Evolutionary conservation across 2,797 vertebrate species (phyloP).

Genomic region (Poliocrania exsul): DNA sequence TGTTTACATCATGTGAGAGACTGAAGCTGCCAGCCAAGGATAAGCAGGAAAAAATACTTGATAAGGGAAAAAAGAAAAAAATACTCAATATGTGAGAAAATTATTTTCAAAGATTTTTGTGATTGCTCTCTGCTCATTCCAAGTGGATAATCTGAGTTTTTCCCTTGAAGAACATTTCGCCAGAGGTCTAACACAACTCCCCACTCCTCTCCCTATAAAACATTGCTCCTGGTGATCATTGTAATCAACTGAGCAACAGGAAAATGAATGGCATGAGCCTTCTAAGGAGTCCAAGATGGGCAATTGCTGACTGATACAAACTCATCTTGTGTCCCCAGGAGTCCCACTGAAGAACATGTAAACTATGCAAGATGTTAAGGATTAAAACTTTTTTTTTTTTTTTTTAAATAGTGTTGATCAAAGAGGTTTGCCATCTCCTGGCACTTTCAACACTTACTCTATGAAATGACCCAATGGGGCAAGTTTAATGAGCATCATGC

Average conservation of each 20-base stretch:
- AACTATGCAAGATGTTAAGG: neutral
- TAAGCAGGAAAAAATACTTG: neutral
- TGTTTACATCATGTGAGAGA: constrained; percentile 10
- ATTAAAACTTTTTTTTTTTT: neutral
- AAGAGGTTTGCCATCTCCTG: neutral
- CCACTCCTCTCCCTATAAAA: neutral
- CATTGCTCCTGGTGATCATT: neutral
- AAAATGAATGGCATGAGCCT: neutral
- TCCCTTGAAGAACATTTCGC: neutral
- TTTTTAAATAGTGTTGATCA: neutral
- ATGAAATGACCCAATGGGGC: neutral
- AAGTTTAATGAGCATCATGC: neutral
- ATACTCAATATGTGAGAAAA: neutral
- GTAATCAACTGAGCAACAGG: neutral
- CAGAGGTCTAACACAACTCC: neutral
- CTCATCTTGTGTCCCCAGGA: neutral
- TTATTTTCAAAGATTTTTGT: neutral
- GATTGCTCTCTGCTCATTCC: neutral
- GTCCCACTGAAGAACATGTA: neutral
- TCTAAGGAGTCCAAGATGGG: neutral
- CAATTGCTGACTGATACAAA: neutral
- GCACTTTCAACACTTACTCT: neutral
- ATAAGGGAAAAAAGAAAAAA: neutral
- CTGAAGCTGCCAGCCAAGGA: neutral
- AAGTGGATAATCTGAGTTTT: neutral